A percentile compares a stretch with the other conserved stretches of the same genome.
phyloP scores from a whole-genome alignment of 2,113 vertebrate species.

The Pedetes capensis region DNA sequence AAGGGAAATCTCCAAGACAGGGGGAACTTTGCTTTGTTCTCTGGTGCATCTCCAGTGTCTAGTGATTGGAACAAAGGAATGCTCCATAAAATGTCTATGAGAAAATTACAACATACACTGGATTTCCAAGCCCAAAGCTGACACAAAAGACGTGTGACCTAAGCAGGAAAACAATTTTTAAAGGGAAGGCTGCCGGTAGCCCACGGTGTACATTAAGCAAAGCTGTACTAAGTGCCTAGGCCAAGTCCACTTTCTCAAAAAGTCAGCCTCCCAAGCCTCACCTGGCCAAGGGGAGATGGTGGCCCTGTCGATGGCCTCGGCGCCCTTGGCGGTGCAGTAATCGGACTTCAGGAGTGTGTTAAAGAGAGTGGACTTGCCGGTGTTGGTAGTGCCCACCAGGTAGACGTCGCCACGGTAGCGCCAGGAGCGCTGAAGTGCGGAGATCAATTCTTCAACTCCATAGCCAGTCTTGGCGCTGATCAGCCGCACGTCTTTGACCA shows the following conservation, averaged over 20 bases:
- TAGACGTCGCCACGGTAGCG: slow-evolving; percentile 91
- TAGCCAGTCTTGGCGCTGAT: slow-evolving; percentile 96
- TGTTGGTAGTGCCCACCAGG: slow-evolving; percentile 91
- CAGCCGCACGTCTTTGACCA: slow-evolving; percentile 85
- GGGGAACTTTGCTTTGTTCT: not conserved
- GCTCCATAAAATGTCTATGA: not conserved
- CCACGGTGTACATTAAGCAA: not conserved
- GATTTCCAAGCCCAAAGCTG: not conserved
- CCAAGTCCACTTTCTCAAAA: not conserved
- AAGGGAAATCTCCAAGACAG: not conserved
- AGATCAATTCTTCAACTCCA: slow-evolving; percentile 90
- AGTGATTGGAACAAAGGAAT: not conserved
- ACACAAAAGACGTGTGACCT: not conserved
- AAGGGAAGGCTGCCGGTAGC: not conserved
- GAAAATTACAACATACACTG: not conserved
- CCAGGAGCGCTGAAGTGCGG: slow-evolving; percentile 91
- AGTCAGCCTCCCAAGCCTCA: slow-evolving; percentile 52
- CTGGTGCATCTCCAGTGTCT: not conserved
- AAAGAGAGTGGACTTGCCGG: slow-evolving; percentile 95
- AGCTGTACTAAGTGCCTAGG: not conserved
- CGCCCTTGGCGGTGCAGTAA: slow-evolving; percentile 90
- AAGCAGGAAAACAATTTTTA: not conserved
- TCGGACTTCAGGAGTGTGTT: slow-evolving; percentile 92
- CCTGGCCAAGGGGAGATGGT: slow-evolving; percentile 96
- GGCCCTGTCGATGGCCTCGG: slow-evolving; percentile 85